Conservation (phyloP, 2,888 invertebrate genomes). For the Metellina segmentata region DNA sequence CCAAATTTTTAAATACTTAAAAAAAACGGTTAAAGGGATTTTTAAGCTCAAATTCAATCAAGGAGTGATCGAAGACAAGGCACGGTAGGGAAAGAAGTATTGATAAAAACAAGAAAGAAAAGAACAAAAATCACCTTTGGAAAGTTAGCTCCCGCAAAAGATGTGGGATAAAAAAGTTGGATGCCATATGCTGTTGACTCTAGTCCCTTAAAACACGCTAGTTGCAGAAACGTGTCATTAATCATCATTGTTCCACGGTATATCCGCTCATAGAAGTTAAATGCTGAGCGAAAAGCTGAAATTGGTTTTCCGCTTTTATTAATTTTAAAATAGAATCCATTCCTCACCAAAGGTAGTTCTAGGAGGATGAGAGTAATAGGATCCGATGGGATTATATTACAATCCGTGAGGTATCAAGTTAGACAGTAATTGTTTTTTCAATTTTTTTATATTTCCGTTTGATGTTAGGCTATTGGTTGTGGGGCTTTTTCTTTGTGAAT, state of each 20-base stretch:
- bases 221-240: conserved; percentile 35
- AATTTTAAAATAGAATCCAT: not conserved
- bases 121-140: not conserved
- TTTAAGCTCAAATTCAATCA: not conserved
- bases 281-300: not conserved
- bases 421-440: not conserved
- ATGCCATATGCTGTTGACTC: conserved; percentile 58
- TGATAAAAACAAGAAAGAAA: not conserved
- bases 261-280: not conserved
- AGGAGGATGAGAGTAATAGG: not conserved
- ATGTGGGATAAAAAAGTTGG: conserved; percentile 43
- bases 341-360: not conserved
- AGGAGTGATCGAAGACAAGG: not conserved
- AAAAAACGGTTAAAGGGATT: not conserved
- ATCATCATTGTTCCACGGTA: conserved; percentile 43
- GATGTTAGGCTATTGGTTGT: not conserved
- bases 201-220: conserved; percentile 40
- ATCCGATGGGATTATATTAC: not conserved
- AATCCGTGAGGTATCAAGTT: not conserved
- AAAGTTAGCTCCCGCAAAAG: conserved; percentile 27
- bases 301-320: not conserved
- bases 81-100: not conserved
- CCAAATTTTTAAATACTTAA: not conserved
- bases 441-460: not conserved
- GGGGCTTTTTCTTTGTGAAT: not conserved